These are phyloP conservation scores for Darwinula stevensoni DNA, from an alignment of 2,888 invertebrate species.

Conservation along the genomic window DNA sequence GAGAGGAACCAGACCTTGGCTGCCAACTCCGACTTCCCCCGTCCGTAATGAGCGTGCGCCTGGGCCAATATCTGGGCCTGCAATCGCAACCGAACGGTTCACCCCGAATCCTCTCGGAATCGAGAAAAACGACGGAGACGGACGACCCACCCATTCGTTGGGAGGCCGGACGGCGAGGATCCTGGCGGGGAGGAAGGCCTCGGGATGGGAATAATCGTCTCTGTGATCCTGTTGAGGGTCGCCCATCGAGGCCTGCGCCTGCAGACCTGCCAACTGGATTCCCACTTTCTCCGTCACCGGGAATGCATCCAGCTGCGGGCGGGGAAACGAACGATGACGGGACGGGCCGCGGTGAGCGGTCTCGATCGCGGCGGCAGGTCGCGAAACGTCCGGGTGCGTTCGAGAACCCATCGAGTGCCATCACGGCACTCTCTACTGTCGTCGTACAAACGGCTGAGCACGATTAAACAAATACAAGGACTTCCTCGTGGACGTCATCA, in stretches of 20 bases:
- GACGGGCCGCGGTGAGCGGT: no score
- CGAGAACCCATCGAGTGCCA: no score
- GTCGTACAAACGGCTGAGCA: no score
- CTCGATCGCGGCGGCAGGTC: no score
- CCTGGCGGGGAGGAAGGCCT: slow-evolving; percentile 56
- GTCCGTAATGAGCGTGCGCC: slow-evolving; percentile 65
- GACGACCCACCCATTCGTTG: slow-evolving; percentile 61
- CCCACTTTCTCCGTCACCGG: slow-evolving; percentile 83
- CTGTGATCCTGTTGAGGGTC: slow-evolving; percentile 26
- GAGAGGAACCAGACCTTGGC: slow-evolving; percentile 77
- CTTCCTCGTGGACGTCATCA: no score
- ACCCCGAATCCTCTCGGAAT: no score
- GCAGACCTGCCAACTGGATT: slow-evolving; percentile 67
- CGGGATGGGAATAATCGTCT: slow-evolving; percentile 57
- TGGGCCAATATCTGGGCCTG: slow-evolving; percentile 51
- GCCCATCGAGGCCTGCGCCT: slow-evolving; percentile 76
- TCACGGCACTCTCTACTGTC: no score
- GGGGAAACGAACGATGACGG: neutral
- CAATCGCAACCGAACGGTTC: slow-evolving; percentile 6
- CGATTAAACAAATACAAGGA: no score
- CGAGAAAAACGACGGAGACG: no score
- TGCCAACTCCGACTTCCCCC: slow-evolving; percentile 64
- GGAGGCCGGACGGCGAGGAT: slow-evolving; percentile 44
- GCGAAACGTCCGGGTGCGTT: no score
- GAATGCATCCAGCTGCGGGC: slow-evolving; percentile 54